Base-by-base conservation (phyloP, 2,797 vertebrate genomes). In the Apogon talboti region DNA sequence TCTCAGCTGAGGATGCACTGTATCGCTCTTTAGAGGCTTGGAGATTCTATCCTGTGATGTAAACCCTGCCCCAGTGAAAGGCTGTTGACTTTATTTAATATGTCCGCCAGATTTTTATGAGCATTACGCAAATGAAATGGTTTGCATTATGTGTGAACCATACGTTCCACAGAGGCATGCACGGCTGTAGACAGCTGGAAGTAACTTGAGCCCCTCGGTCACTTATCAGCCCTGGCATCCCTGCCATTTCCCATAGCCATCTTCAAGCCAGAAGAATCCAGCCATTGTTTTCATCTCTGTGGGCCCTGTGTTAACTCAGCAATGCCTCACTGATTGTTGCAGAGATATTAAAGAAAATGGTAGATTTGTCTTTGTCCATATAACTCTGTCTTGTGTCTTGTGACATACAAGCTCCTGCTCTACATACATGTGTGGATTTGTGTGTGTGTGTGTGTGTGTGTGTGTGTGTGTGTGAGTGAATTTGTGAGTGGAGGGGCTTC, bases 191-290 rank as follows among this genome's bases (percentile, higher is more conserved):
- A 94, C 93, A 94, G 93, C 92, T 94, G 92, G 90, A 90, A 82
- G 93, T 93, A 94, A 94, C 92, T 84, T 48, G 93, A 94, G 77
- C 81, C 88, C 46, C 84, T 85, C 83, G 51, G 87, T 93, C 89
- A 92, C 91, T 94, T 93, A 93, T 94, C 92, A 89, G 86, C 80
- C 24, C 83, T 88, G 91, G 90, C 87, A 92, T 93, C 87, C 90
- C 75, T 86, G 83, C 88, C 89, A 88, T 92, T 93, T 94, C 93
- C 92, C 93, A 93, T 90, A 92, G 91, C 87, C 86, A 88, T 91
- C 84, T 89, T 90, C 83, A 80, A 77, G 77, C 82, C 73, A 71
- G 87, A 93, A 93, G 90, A 94, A 93, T 93, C 81, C 90, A 81
- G 78, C 88, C 91, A 88, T 94, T 94, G 92, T 94, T 89, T 91